Evolutionary conservation across 2,888 invertebrate genomes (phyloP), one percentile per base, ranked within the genome.

Genomic region (Uropetala carovei): DNA sequence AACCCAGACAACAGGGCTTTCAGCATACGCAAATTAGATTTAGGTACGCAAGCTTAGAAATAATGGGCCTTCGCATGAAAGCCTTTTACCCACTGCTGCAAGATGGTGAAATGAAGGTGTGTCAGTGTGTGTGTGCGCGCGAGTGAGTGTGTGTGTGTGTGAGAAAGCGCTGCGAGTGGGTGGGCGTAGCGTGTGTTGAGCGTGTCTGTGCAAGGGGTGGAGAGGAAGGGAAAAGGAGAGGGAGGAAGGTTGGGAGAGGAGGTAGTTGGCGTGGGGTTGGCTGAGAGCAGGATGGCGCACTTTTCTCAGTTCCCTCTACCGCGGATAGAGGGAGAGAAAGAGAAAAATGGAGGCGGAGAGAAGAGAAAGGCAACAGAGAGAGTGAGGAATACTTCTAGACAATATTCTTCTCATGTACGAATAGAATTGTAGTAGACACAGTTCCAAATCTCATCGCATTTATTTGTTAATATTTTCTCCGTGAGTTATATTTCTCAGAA

Each of bases 21-120:
- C 94, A 94, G 94, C 94, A 94, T 94, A 94, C 93, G 94, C 94
- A 94, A 94, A 94, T 94, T 94, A 94, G 94, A 94, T 94, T 94
- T 94, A 93, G 94, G 93, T 93, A 93, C 93, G 93, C 93, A 94
- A 94, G 94, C 94, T 94, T 94, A 94, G 94, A 94, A 94, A 94
- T 94, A 94, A 94, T 94, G 94, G 94, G 94, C 93, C 93, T 94
- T 94, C 94, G 93, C 94, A 94, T 94, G 94, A 94, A 94, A 94
- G 94, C 94, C 94, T 94, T 94, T 94, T 94, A 94, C 93, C 82
- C 91, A 91, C 92, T 92, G 68, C 85, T 64, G 89, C 89, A 89
- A 89, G 89, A 89, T 89, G 89, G 89, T 14, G 83, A 58, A 92
- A 92, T 92, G 92, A 92, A 92, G 82, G 92, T 18, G 82, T n/a